Evolutionary conservation across 2,888 invertebrate genomes (phyloP).

Genomic region (Hanleya hanleyi): DNA sequence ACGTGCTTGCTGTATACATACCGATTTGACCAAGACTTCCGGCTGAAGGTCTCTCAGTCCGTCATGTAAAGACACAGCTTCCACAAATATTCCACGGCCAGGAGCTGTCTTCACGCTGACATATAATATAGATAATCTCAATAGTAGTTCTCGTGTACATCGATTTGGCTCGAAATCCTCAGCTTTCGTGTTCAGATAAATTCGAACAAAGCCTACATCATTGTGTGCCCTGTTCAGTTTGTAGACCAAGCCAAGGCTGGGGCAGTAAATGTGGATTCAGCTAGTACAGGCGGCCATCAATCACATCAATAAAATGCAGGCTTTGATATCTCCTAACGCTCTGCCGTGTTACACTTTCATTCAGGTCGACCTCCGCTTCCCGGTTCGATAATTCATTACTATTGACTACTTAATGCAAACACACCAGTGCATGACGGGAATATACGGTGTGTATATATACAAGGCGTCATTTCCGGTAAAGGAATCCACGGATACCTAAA

Average conservation of each 20-base stretch:
- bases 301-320: not conserved
- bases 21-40: too few relatives aligned
- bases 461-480: too few relatives aligned
- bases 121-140: too few relatives aligned
- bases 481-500: too few relatives aligned
- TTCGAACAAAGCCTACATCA: too few relatives aligned
- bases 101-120: not conserved
- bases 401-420: not conserved
- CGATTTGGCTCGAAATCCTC: too few relatives aligned
- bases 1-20: too few relatives aligned
- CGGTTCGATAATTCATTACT: not conserved
- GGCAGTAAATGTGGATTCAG: not conserved
- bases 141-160: too few relatives aligned
- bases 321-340: not conserved
- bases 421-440: not conserved
- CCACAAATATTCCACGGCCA: not conserved
- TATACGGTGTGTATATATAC: too few relatives aligned
- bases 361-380: not conserved
- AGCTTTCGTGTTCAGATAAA: too few relatives aligned
- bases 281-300: not conserved
- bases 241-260: not conserved
- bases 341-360: not conserved
- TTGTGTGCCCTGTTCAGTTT: not conserved
- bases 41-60: too few relatives aligned
- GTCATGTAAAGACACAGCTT: too few relatives aligned